Percentiles rank a stretch among this genome's conserved stretches.
phyloP scores from a whole-genome alignment of 2,113 vertebrate species.

The Dicerorhinus sumatrensis region DNA sequence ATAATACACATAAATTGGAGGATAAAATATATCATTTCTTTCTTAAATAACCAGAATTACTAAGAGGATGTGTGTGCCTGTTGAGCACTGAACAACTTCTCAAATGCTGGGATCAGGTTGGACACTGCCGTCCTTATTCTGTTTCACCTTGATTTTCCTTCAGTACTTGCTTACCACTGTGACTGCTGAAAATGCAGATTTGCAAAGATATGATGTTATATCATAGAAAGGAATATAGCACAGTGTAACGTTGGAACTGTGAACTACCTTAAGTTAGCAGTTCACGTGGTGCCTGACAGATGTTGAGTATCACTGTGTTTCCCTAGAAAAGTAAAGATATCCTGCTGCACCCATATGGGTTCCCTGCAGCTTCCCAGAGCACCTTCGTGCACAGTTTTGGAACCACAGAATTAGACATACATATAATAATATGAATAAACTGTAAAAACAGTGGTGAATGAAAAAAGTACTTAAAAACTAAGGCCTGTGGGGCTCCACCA shows the following conservation, averaged over 20 bases:
- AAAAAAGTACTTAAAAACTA: neutral
- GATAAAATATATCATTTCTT: constrained; percentile 12
- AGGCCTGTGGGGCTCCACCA: neutral
- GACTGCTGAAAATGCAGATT: neutral
- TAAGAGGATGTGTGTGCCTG: neutral
- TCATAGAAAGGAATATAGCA: neutral
- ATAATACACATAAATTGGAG: neutral
- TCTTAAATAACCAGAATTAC: neutral
- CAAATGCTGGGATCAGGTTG: neutral
- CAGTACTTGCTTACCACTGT: neutral
- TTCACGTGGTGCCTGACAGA: neutral
- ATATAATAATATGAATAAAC: neutral
- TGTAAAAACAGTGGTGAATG: neutral
- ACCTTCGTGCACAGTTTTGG: neutral
- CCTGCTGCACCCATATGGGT: fast-evolving
- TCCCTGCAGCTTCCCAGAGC: neutral
- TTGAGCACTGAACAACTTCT: neutral
- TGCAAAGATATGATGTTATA: neutral
- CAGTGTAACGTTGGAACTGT: neutral
- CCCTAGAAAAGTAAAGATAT: neutral
- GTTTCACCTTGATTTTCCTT: neutral
- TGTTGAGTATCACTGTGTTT: neutral
- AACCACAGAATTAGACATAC: neutral
- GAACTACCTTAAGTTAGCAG: neutral
- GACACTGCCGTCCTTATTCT: neutral